Conservation (phyloP, 1,140 invertebrate species). For the Scaptomyza pallida region DNA sequence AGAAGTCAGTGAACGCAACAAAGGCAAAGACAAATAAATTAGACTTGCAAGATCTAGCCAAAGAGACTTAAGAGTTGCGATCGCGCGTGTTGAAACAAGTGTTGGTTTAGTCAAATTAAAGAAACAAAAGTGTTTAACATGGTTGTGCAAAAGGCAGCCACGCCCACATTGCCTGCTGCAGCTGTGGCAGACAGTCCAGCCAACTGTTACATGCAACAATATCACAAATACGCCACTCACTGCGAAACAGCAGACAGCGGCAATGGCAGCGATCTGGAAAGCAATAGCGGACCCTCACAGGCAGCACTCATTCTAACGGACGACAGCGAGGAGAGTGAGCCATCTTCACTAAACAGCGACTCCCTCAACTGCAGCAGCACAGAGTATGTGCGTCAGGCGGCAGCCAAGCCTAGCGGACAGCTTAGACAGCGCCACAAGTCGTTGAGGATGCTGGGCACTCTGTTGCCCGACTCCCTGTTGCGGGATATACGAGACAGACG, state of each 20-base stretch:
- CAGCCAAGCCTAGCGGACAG: conserved; percentile 64
- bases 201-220: conserved; percentile 86
- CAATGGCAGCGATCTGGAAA: conserved; percentile 91
- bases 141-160: conserved; percentile 62
- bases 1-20: conserved; percentile 71
- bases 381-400: conserved; percentile 69
- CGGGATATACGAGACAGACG: conserved; percentile 79
- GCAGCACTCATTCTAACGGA: conserved; percentile 85
- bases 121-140: conserved; percentile 28
- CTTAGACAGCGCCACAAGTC: conserved; percentile 62
- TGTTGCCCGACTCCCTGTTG: conserved; percentile 77
- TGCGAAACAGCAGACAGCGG: conserved; percentile 92
- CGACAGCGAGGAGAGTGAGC: conserved; percentile 81
- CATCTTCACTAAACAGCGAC: conserved; percentile 79
- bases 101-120: conserved; percentile 3
- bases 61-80: background rate
- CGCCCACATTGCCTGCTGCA: conserved; percentile 31
- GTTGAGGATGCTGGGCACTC: conserved; percentile 48
- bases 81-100: conserved; percentile 1
- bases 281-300: conserved; percentile 82
- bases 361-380: conserved; percentile 70
- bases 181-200: conserved; percentile 78
- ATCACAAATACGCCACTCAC: conserved; percentile 85
- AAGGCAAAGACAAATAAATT: conserved; percentile 21
- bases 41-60: background rate